phyloP scores from a whole-genome alignment of 1,140 invertebrate genomes.

The Drosophila pandora region DNA sequence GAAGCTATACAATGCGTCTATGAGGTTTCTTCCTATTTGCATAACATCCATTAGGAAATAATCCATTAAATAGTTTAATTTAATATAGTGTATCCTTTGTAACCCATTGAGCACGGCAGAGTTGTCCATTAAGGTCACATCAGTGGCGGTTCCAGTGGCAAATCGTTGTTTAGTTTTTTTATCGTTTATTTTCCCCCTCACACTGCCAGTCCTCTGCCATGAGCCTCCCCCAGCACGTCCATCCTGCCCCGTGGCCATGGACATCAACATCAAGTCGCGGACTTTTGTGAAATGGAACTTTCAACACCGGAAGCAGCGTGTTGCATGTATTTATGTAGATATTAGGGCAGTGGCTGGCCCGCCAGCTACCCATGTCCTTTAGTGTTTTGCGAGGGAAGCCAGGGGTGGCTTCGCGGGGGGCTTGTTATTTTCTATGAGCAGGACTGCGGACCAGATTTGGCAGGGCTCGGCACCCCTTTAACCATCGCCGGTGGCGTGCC shows the following conservation, averaged over 20 bases:
- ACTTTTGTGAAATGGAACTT: slow-evolving; percentile 77
- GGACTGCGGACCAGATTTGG: slow-evolving; percentile 74
- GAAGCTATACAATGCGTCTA: too few relatives aligned
- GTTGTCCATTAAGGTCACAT: not conserved
- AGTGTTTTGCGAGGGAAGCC: not conserved
- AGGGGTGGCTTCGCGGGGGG: slow-evolving; percentile 39
- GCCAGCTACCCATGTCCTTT: not conserved
- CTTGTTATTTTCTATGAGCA: slow-evolving; percentile 63
- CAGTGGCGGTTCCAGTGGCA: slow-evolving; percentile 27
- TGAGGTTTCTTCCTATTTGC: too few relatives aligned
- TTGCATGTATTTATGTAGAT: slow-evolving; percentile 82
- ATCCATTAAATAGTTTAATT: not conserved
- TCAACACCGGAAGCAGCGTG: slow-evolving; percentile 82
- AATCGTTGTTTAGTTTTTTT: slow-evolving; percentile 13
- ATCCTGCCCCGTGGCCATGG: slow-evolving; percentile 15
- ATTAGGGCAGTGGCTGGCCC: slow-evolving; percentile 61
- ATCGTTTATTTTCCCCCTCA: slow-evolving; percentile 32
- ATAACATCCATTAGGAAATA: not conserved
- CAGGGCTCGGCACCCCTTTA: slow-evolving; percentile 58
- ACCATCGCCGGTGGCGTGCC: not conserved
- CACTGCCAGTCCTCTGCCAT: slow-evolving; percentile 21
- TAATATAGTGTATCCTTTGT: not conserved
- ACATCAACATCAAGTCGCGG: slow-evolving; percentile 71
- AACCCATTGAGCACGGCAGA: not conserved
- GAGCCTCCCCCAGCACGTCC: slow-evolving; percentile 3